Conservation (phyloP, 2,888 invertebrate genomes). For the Callosobruchus maculatus region DNA sequence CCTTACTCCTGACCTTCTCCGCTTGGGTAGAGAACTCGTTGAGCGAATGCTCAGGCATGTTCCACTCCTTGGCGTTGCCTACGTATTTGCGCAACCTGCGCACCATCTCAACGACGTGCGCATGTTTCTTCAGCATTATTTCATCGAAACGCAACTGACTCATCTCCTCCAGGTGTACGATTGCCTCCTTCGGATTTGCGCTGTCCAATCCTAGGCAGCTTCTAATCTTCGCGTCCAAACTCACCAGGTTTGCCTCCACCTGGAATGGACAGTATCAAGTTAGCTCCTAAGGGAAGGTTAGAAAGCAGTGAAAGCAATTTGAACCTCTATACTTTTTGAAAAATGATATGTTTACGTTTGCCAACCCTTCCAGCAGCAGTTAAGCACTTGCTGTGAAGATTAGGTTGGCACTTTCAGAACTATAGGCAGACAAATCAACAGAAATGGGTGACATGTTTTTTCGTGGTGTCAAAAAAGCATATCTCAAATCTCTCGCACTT, state of each 20-base stretch:
- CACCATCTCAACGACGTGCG: constrained; percentile 73
- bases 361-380: no score
- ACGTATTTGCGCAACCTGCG: constrained; percentile 72
- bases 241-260: constrained; percentile 62
- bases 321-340: no score
- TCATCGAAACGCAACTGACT: constrained; percentile 61
- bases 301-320: no score
- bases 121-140: constrained; percentile 78
- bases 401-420: no score
- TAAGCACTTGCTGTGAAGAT: no score
- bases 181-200: constrained; percentile 70
- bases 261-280: constrained; percentile 24
- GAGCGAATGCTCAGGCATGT: constrained; percentile 58
- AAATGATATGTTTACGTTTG: no score
- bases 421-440: no score
- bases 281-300: no score
- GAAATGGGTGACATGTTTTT: no score
- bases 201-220: constrained; percentile 50
- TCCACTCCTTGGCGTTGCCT: constrained; percentile 75
- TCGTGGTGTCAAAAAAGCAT: no score
- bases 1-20: constrained; percentile 64
- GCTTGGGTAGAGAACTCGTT: constrained; percentile 65
- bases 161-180: constrained; percentile 63
- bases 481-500: no score
- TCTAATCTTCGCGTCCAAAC: constrained; percentile 65